A percentile compares a stretch with the other conserved stretches of the same genome.
These are phyloP conservation scores for Cromileptes altivelis DNA, from an alignment of 2,113 vertebrate genomes.

Conservation along the genomic window DNA sequence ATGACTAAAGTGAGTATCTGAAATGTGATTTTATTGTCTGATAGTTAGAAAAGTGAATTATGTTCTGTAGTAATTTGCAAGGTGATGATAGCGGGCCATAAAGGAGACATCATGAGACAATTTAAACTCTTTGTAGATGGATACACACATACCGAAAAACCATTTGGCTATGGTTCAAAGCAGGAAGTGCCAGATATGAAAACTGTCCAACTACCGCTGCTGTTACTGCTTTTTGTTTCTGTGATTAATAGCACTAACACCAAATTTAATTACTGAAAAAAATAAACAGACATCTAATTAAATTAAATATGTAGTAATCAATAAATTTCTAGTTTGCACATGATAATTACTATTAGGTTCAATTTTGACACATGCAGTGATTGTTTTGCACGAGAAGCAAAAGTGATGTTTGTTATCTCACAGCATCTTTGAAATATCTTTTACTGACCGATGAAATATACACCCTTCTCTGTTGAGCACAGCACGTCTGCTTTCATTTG, in stretches of 20 bases:
- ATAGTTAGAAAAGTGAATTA: not conserved
- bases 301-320: slow-evolving; percentile 17
- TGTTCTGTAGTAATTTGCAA: not conserved
- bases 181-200: not conserved
- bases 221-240: not conserved
- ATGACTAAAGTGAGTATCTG: not conserved
- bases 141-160: not conserved
- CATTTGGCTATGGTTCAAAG: not conserved
- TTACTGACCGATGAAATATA: slow-evolving; percentile 40
- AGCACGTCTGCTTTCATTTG: slow-evolving; percentile 59
- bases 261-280: not conserved
- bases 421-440: slow-evolving; percentile 42
- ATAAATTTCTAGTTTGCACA: slow-evolving; percentile 6
- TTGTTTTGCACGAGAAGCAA: slow-evolving; percentile 24
- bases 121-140: not conserved
- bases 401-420: slow-evolving; percentile 16
- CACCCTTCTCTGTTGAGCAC: slow-evolving; percentile 27
- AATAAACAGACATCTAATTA: slow-evolving; percentile 2
- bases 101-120: not conserved
- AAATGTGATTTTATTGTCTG: not conserved
- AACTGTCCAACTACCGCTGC: not conserved
- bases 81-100: not conserved
- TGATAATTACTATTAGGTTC: slow-evolving; percentile 12
- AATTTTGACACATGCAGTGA: not conserved
- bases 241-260: slow-evolving; percentile 14